A percentile compares a stretch with the other conserved stretches of the same genome.
Evolutionary conservation across 2,113 vertebrate species (phyloP).

Genomic region (Aptenodytes patagonicus): DNA sequence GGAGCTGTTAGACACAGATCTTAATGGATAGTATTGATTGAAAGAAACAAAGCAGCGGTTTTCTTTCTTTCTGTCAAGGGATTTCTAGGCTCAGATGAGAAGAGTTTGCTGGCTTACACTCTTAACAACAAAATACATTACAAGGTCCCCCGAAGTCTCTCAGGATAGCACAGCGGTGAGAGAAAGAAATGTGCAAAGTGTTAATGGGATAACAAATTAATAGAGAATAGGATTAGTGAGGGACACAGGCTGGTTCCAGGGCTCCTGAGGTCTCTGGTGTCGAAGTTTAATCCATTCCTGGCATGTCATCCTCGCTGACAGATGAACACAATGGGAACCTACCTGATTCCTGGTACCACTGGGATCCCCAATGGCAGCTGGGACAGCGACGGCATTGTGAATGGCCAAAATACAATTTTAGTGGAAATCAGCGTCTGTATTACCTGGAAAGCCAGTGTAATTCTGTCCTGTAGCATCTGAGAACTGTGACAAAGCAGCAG

Average conservation of each 20-base stretch:
- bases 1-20: slow-evolving; percentile 53
- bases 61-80: slow-evolving; percentile 12
- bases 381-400: fast-evolving
- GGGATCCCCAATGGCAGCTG: background rate
- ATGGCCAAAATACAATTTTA: background rate
- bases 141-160: slow-evolving; percentile 24
- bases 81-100: slow-evolving; percentile 39
- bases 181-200: slow-evolving; percentile 20
- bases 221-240: slow-evolving; percentile 3
- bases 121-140: slow-evolving; percentile 27
- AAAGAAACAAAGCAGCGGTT: slow-evolving; percentile 58
- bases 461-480: background rate
- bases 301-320: background rate
- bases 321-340: background rate
- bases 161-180: background rate
- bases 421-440: background rate
- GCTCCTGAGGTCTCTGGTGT: background rate
- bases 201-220: slow-evolving; percentile 53
- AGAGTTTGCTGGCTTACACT: background rate
- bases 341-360: background rate
- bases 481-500: background rate
- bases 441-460: background rate
- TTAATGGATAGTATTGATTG: slow-evolving; percentile 68
- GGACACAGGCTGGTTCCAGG: background rate
- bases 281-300: background rate